Evolutionary conservation across 2,113 vertebrate species (phyloP).

Genomic region (Stictonetta naevosa): DNA sequence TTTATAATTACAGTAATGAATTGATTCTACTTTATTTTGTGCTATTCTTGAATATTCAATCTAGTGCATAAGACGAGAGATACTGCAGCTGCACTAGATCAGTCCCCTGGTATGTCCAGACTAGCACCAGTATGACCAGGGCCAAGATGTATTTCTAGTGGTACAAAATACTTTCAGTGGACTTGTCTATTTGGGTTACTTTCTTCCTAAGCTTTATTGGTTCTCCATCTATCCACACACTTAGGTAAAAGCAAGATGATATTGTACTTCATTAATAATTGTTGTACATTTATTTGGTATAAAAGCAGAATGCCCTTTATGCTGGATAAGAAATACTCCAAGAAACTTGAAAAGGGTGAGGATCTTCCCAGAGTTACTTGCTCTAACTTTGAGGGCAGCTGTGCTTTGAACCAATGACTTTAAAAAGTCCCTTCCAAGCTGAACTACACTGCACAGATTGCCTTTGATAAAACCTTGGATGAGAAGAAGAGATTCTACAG

Average conservation of each 20-base stretch:
- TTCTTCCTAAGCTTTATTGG: not conserved
- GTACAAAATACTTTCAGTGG: not conserved
- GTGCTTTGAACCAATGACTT: not conserved
- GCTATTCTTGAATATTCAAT: not conserved
- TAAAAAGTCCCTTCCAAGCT: not conserved
- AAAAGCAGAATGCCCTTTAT: not conserved
- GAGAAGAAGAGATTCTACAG: not conserved
- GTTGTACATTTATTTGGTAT: not conserved
- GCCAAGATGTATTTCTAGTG: not conserved
- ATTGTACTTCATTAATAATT: not conserved
- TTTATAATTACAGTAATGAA: not conserved
- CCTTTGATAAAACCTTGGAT: not conserved
- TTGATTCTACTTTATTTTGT: not conserved
- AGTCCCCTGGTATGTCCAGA: not conserved
- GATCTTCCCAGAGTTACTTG: not conserved
- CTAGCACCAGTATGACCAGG: not conserved
- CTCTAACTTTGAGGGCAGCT: not conserved
- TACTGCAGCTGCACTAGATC: not conserved
- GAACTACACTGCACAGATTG: not conserved
- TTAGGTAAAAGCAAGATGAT: not conserved
- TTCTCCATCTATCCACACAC: not conserved
- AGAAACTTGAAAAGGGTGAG: not conserved
- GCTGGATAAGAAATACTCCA: not conserved
- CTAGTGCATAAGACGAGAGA: not conserved
- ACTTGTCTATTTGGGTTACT: not conserved